Conservation (phyloP, 2,797 vertebrate species). For the Cryptoblepharus egeriae region DNA sequence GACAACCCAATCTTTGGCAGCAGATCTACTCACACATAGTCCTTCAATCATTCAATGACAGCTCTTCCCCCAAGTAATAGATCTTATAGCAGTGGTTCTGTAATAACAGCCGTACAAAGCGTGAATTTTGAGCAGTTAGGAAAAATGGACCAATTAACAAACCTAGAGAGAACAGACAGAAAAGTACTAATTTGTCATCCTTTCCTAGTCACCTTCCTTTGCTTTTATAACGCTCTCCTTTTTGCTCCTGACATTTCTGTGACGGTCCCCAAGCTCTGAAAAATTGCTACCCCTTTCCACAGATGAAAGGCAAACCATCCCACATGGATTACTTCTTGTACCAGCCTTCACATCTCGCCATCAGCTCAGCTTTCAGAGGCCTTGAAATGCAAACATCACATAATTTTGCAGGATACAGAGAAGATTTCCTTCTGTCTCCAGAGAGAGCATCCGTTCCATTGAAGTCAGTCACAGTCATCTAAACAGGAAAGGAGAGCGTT, state of each 20-base stretch:
- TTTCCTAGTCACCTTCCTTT: neutral
- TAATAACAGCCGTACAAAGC: neutral
- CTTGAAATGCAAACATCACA: slow-evolving; percentile 39
- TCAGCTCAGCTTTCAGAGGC: slow-evolving; percentile 1
- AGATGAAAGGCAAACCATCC: slow-evolving; percentile 18
- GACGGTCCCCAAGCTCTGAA: neutral
- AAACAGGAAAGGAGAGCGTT: neutral
- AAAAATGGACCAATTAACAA: neutral
- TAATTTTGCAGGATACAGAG: slow-evolving; percentile 3
- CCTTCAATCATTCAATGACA: no score
- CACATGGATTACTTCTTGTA: neutral
- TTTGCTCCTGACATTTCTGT: slow-evolving; percentile 13
- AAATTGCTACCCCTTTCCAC: neutral
- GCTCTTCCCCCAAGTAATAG: no score
- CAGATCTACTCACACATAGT: no score
- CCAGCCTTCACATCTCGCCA: neutral
- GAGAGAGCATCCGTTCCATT: slow-evolving; percentile 26
- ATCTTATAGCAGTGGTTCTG: no score
- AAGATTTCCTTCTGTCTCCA: neutral
- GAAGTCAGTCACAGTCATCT: slow-evolving; percentile 17
- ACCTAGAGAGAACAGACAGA: neutral
- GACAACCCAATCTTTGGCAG: no score
- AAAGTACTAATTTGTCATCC: neutral
- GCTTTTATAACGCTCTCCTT: neutral
- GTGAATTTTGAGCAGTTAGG: neutral